phyloP scores from a whole-genome alignment of 2,113 vertebrate species.

The Diadophis punctatus region DNA sequence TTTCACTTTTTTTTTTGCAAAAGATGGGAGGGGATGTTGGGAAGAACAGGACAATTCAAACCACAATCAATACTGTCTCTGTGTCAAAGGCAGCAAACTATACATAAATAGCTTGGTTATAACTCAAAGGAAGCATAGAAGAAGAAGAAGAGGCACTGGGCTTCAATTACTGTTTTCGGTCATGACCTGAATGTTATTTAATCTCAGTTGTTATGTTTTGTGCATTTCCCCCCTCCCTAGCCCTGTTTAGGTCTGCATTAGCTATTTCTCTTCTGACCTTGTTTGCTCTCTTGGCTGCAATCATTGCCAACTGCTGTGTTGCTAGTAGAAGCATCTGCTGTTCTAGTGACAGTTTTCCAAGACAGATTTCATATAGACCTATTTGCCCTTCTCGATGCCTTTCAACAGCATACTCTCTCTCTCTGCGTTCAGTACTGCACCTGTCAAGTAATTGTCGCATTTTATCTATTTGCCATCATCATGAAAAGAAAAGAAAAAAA shows the following conservation, averaged over 20 bases:
- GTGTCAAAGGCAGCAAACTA: not conserved
- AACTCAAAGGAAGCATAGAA: not conserved
- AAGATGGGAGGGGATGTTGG: not conserved
- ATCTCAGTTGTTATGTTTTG: conserved; percentile 17
- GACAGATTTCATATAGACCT: conserved; percentile 29
- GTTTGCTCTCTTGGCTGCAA: conserved; percentile 40
- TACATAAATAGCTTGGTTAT: not conserved
- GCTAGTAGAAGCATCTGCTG: conserved; percentile 44
- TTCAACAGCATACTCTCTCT: conserved; percentile 17
- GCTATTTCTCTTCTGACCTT: conserved; percentile 41
- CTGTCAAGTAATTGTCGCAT: conserved; percentile 4
- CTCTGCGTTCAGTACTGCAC: not conserved
- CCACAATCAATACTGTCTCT: not conserved
- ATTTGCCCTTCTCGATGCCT: conserved; percentile 32
- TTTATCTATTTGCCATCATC: not conserved
- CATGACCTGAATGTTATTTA: conserved; percentile 14
- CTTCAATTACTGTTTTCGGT: not conserved
- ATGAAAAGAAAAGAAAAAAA: not conserved
- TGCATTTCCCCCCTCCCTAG: not conserved
- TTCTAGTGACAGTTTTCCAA: conserved; percentile 47
- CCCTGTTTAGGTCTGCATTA: conserved; percentile 23
- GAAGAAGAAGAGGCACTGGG: not conserved
- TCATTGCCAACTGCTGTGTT: conserved; percentile 17
- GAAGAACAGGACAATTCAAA: not conserved
- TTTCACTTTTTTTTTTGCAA: not conserved